phyloP scores from a whole-genome alignment of 2,888 invertebrate genomes.

The Poecilus cupreus region DNA sequence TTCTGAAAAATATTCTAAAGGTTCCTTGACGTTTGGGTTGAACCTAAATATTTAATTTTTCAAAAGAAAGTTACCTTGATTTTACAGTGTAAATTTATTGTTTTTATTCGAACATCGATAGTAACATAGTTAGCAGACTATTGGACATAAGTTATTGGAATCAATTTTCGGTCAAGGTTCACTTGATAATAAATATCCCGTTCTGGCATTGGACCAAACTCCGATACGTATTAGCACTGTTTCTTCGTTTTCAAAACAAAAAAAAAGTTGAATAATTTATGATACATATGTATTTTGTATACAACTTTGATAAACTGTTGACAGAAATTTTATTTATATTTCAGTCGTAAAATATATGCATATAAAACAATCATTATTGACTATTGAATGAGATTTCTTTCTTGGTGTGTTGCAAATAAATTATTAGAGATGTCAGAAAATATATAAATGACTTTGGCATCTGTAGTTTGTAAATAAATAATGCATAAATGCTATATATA shows the following conservation, averaged over 20 bases:
- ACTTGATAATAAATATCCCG: neutral
- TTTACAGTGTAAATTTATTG: neutral
- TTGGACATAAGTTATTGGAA: constrained; percentile 12
- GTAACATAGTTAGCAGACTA: neutral
- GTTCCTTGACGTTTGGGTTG: too few relatives aligned
- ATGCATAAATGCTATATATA: neutral
- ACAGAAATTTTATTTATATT: neutral
- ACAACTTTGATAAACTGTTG: neutral
- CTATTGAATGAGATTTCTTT: too few relatives aligned
- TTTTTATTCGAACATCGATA: neutral
- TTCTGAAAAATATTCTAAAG: too few relatives aligned
- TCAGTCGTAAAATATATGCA: neutral
- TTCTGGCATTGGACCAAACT: constrained; percentile 16
- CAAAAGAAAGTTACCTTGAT: neutral
- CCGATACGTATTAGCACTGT: neutral
- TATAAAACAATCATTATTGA: too few relatives aligned
- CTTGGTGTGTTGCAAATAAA: neutral
- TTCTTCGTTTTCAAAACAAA: neutral
- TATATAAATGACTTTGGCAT: too few relatives aligned
- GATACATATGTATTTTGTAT: constrained; percentile 12
- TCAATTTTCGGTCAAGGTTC: constrained; percentile 41
- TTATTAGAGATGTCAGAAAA: neutral
- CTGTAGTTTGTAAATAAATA: too few relatives aligned
- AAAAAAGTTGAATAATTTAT: constrained; percentile 18
- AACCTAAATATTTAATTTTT: too few relatives aligned